Base-by-base conservation (phyloP, 1,140 invertebrate genomes). In the Drosophila gunungcola region DNA sequence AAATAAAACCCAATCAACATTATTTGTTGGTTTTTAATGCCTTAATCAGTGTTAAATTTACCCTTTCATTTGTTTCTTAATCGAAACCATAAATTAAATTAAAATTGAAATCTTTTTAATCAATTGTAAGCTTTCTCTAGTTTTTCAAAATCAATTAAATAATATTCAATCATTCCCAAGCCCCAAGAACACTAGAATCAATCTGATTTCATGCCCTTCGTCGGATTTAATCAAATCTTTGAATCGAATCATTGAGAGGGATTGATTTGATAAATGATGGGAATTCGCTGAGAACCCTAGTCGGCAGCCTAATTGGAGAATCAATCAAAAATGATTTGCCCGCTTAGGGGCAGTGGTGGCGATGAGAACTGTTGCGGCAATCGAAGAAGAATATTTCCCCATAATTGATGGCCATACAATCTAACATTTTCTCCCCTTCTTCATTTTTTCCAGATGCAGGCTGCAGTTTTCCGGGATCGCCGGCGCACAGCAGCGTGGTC, bases 381-480 rank as follows among this genome's bases (percentile, higher is more conserved):
- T 42, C 48, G 39, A 29, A 38, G 13, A 29, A 39, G 43, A 65
- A 29, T 13, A 55, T 45, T 74, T 49, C 43, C 41, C 13, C 12
- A 9, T 52, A 57, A 75, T 75, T 55, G 32, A 54, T 78, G 25
- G 13, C 21, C 51, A 32, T 16, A 36, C 53, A 38, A 46, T 55
- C 51, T 56, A 55, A 63, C 57, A n/a, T 43, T 54, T 2, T 36
- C 13, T 27, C 21, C 10, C 25, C 36, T 12, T 61, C 29, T 51
- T 46, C 5, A 13, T 6, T 41, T 13, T 25, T 77, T 12, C 36
- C 51, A 91, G 90, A 91, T 70, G 70, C 54, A 36, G 77, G 80
- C 32, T 98, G 97, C 92, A 94, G 96, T 53, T 98, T 97, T 93
- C 97, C 97, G n/a, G 97, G 97, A n/a, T 96, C 97, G 1, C 97